A percentile compares a stretch with the other conserved stretches of the same genome.
Conservation (phyloP, 2,797 vertebrate species). For the Oceanodroma leucorhoa region DNA sequence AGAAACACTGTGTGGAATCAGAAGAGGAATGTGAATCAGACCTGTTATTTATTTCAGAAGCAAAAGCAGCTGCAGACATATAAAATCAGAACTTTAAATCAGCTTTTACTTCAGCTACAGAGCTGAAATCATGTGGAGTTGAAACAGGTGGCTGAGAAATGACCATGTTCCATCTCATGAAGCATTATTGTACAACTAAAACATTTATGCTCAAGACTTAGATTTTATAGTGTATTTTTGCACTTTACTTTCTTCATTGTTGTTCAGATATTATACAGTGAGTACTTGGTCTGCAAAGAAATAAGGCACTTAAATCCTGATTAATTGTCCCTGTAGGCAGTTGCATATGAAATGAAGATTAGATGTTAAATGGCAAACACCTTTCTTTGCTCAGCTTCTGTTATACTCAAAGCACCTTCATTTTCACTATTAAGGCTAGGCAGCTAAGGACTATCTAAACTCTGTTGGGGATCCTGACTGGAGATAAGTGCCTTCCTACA, state of each 20-base stretch:
- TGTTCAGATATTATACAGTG: neutral
- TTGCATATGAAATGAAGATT: constrained; percentile 9
- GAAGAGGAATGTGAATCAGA: neutral
- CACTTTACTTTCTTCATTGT: neutral
- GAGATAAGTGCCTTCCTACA: neutral
- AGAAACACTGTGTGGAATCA: neutral
- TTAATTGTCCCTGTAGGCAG: constrained; percentile 9
- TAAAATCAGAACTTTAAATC: neutral
- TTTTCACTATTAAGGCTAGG: neutral
- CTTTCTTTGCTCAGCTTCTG: neutral
- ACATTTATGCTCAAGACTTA: neutral
- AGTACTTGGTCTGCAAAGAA: neutral
- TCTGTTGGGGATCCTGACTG: neutral
- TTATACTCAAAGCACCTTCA: neutral
- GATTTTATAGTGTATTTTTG: neutral
- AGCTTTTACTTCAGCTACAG: neutral
- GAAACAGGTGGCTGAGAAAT: neutral
- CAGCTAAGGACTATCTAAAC: neutral
- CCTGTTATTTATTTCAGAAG: neutral
- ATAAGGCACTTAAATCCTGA: neutral
- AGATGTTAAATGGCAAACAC: neutral
- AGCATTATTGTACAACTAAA: neutral
- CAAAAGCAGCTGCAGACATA: neutral
- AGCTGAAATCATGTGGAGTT: neutral
- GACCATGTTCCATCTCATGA: neutral